These are phyloP conservation scores for Zophobas atratus DNA, from an alignment of 1,140 invertebrate genomes.

Conservation along the genomic window DNA sequence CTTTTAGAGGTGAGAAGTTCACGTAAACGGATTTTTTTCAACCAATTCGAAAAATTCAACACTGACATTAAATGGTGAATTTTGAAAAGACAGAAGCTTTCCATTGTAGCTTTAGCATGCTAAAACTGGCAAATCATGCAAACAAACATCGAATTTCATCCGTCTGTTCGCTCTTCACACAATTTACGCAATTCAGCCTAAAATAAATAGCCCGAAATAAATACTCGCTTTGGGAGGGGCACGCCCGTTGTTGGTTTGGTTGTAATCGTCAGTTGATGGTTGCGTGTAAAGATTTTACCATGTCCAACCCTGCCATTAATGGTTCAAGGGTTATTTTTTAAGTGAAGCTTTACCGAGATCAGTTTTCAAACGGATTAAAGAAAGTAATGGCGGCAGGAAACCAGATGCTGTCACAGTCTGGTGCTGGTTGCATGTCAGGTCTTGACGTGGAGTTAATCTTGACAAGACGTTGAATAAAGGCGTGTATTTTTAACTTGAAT, in stretches of 20 bases:
- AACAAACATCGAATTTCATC: neutral
- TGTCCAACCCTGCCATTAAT: slow-evolving; percentile 1
- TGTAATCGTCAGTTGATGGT: slow-evolving; percentile 9
- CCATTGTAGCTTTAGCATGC: neutral
- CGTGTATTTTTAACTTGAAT: slow-evolving; percentile 38
- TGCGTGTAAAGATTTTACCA: neutral
- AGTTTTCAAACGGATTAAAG: neutral
- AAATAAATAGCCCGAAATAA: slow-evolving; percentile 9
- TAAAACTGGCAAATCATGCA: neutral
- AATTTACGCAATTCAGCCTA: slow-evolving; percentile 11
- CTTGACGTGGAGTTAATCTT: slow-evolving; percentile 28
- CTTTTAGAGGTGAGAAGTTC: too few relatives aligned
- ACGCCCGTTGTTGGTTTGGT: neutral
- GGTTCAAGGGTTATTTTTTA: slow-evolving; percentile 7
- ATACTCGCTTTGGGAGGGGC: neutral
- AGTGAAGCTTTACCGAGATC: neutral
- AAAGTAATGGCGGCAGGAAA: slow-evolving; percentile 18
- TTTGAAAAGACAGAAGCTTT: neutral
- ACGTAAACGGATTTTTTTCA: too few relatives aligned
- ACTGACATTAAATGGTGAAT: too few relatives aligned
- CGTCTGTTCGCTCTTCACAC: neutral
- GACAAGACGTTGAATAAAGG: slow-evolving; percentile 17
- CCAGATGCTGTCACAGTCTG: slow-evolving; percentile 24
- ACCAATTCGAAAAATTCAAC: too few relatives aligned
- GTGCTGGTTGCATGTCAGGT: slow-evolving; percentile 33